phyloP scores from a whole-genome alignment of 2,797 vertebrate genomes.

The Perodicticus potto region DNA sequence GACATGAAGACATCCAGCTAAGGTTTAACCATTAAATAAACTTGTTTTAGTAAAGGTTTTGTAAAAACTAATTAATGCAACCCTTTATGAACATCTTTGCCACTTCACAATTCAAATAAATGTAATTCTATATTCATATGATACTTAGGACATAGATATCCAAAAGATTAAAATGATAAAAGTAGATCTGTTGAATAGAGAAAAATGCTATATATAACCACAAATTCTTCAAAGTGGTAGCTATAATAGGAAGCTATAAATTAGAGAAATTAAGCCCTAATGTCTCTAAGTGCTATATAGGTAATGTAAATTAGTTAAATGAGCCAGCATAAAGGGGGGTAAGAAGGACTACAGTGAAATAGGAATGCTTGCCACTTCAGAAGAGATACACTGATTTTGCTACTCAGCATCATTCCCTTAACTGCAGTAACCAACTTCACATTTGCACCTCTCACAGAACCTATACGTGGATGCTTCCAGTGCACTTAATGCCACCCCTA shows the following conservation, averaged over 20 bases:
- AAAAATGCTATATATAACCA: background rate
- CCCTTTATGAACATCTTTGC: constrained; percentile 41
- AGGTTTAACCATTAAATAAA: constrained; percentile 53
- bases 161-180: constrained; percentile 28
- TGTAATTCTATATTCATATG: constrained; percentile 51
- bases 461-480: background rate
- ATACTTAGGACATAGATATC: background rate
- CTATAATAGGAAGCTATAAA: constrained; percentile 69
- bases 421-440: background rate
- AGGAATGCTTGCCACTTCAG: background rate
- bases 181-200: constrained; percentile 21
- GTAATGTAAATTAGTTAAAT: constrained; percentile 34
- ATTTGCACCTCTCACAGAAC: background rate
- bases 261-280: constrained; percentile 17
- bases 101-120: constrained; percentile 56
- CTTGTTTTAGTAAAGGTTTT: background rate
- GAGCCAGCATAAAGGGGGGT: background rate
- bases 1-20: background rate
- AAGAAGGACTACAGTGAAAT: background rate
- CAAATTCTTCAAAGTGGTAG: constrained; percentile 52
- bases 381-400: background rate
- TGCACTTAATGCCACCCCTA: background rate
- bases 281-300: background rate
- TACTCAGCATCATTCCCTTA: background rate
- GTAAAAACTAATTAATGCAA: constrained; percentile 8